Evolutionary conservation across 2,113 vertebrate genomes (phyloP), one percentile per base, ranked within the genome.

Genomic region (Lepisosteus oculatus): DNA sequence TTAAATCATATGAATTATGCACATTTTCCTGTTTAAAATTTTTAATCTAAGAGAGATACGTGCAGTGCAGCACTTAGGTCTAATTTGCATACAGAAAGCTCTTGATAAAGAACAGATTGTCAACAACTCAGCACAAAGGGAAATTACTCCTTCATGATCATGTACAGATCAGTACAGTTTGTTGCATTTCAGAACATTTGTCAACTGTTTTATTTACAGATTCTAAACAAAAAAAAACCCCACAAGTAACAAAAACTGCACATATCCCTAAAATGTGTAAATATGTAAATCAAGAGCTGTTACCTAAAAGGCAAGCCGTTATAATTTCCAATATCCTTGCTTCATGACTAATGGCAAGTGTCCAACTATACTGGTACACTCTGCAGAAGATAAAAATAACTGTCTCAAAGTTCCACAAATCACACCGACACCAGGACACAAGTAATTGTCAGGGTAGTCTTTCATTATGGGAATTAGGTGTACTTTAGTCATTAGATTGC

Each of bases 401-500:
- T 4, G 41, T 41, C 41, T 3, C 3, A 42, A 62, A 51, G n/a
- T 43, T 13, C 65, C 77, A 79, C 80, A 81, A 81, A 81, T 81
- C 80, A 81, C 6, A 4, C 6, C 65, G 61, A 44, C 68, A 69
- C 65, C 71, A 56, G 72, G 54, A 51, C 66, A 78, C 62, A 57
- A 68, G 71, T 72, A 78, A 80, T 71, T 65, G 68, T 74, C 69
- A 74, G 68, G 69, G 45, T 67, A 55, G 75, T 68, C 55, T 17
- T 69, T 78, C 41, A 70, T 78, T 75, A 74, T 61, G 74, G 80
- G 81, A 86, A 85, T 83, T 79, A 76, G 77, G 81, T 82, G 78
- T 85, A 85, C 85, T 83, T 82, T 74, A 82, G 76, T 82, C 80
- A 80, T 87, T 87, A 79, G 78, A 85, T 71, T 74, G 66, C 75